Evolutionary conservation across 2,797 vertebrate species (phyloP).

Genomic region (Scarus forsteni): DNA sequence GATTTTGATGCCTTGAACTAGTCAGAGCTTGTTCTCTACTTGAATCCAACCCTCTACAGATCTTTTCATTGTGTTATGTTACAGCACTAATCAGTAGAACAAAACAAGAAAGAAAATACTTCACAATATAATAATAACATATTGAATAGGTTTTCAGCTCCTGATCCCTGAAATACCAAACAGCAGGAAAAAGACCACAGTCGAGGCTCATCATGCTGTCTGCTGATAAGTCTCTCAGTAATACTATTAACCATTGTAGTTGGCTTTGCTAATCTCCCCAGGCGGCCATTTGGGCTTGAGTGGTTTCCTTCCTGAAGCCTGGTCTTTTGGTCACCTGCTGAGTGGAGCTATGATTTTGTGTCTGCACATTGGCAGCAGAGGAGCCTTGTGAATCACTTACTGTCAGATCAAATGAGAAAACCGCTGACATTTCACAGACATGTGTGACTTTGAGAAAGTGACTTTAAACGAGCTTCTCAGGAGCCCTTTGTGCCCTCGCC

Average conservation of each 20-base stretch:
- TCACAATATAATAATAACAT: no score
- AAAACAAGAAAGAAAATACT: no score
- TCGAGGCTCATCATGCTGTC: conserved; percentile 3
- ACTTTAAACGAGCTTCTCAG: conserved; percentile 47
- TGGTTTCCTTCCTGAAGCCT: conserved; percentile 22
- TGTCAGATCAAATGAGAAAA: conserved; percentile 71
- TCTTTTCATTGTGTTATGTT: background rate
- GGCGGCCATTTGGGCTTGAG: conserved; percentile 5
- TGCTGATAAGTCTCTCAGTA: background rate
- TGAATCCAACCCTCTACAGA: background rate
- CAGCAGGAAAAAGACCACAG: background rate
- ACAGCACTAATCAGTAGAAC: background rate
- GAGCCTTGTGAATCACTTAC: conserved; percentile 69
- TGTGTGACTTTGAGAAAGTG: conserved; percentile 65
- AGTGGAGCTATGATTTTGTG: conserved; percentile 13
- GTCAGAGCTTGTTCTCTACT: no score
- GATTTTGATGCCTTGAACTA: no score
- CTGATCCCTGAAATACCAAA: background rate
- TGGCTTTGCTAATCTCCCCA: conserved; percentile 2
- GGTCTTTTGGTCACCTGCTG: conserved; percentile 31
- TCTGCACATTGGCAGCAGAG: conserved; percentile 14
- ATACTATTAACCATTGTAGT: conserved; percentile 2
- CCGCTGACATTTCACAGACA: conserved; percentile 76
- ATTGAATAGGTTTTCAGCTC: background rate
- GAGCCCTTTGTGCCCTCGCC: conserved; percentile 28